Evolutionary conservation across 2,113 vertebrate species (phyloP).

Genomic region (Donacobius atricapilla): DNA sequence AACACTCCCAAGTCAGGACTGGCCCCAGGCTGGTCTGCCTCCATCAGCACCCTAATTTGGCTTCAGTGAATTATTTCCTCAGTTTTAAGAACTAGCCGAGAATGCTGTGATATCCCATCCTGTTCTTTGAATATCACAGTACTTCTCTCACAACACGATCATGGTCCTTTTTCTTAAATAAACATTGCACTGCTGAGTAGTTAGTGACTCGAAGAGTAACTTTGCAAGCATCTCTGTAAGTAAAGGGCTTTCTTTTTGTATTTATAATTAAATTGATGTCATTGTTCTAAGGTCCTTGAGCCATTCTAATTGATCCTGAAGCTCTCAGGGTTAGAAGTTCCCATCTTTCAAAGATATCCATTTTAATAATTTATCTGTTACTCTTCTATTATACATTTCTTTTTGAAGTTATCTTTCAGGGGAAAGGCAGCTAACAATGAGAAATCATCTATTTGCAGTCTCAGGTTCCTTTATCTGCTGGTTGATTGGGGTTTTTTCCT

Average conservation of each 20-base stretch:
- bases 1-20: neutral
- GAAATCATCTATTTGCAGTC: neutral
- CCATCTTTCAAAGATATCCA: neutral
- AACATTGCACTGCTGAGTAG: neutral
- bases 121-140: neutral
- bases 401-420: neutral
- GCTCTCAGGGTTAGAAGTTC: neutral
- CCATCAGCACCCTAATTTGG: neutral
- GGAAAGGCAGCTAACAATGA: neutral
- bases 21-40: neutral
- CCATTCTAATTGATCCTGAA: neutral
- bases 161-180: neutral
- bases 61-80: neutral
- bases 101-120: neutral
- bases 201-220: neutral
- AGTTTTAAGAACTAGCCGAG: neutral
- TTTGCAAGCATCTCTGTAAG: neutral
- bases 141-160: neutral
- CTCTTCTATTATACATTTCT: neutral
- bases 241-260: neutral
- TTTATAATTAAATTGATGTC: neutral
- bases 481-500: neutral
- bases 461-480: neutral
- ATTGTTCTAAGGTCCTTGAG: neutral
- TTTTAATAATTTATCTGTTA: constrained; percentile 35